Percentiles rank a stretch among this genome's conserved stretches.
Evolutionary conservation across 2,888 invertebrate genomes (phyloP).

Genomic region (Sinohyriopsis cumingii): DNA sequence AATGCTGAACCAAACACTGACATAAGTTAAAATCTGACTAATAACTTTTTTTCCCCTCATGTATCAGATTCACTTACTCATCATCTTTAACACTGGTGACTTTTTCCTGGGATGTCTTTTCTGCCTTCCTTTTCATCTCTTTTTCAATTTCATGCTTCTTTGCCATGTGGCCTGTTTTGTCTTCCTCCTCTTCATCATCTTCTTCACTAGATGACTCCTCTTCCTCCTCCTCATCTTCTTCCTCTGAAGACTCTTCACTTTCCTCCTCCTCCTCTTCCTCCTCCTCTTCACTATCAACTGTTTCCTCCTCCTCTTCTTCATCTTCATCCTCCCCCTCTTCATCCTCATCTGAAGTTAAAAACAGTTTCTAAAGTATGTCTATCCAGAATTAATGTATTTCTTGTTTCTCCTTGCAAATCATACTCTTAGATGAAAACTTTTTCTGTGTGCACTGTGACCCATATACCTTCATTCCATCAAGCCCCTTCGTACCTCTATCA

Average conservation of each 20-base stretch:
- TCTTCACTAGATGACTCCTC: constrained; percentile 37
- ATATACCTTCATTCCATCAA: too few species aligned
- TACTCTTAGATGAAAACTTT: too few species aligned
- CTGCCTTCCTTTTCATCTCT: constrained; percentile 4
- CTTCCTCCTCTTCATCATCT: constrained; percentile 4
- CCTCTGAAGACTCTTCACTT: constrained; percentile 31
- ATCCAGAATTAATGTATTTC: too few species aligned
- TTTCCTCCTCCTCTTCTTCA: constrained; percentile 33
- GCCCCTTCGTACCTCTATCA: too few species aligned
- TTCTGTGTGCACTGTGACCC: too few species aligned
- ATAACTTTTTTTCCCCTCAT: too few species aligned
- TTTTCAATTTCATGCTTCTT: constrained; percentile 8
- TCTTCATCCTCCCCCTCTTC: constrained; percentile 34
- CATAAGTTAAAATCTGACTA: too few species aligned
- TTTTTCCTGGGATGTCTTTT: constrained; percentile 6
- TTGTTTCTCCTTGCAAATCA: too few species aligned
- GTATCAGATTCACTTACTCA: neutral
- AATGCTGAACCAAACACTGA: too few species aligned
- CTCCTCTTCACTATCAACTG: constrained; percentile 26
- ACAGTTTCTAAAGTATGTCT: too few species aligned
- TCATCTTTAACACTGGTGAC: neutral
- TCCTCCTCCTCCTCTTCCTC: constrained; percentile 33
- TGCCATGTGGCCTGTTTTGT: constrained; percentile 4
- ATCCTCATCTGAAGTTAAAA: constrained; percentile 14
- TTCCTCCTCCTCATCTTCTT: constrained; percentile 35